These are phyloP conservation scores for Drosophila arawakana DNA, from an alignment of 1,140 invertebrate species.

Conservation along the genomic window DNA sequence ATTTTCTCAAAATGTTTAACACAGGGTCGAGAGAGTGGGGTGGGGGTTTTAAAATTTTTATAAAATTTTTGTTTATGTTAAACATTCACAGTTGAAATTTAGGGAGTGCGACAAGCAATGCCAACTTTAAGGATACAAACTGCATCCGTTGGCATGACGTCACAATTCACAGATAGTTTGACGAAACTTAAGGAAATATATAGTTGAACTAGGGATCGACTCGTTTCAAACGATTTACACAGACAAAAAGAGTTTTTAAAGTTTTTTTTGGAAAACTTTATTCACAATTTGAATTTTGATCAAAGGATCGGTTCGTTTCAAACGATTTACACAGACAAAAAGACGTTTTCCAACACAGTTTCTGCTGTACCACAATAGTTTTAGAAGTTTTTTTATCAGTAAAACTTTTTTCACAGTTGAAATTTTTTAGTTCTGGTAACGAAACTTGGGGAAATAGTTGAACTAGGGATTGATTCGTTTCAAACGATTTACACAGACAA, in stretches of 20 bases:
- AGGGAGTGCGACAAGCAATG: slow-evolving; percentile 3
- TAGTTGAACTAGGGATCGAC: slow-evolving; percentile 35
- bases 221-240: slow-evolving; percentile 33
- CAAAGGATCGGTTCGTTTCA: slow-evolving; percentile 31
- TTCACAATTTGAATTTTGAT: slow-evolving; percentile 41
- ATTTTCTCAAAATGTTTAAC: slow-evolving; percentile 72
- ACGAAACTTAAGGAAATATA: slow-evolving; percentile 60
- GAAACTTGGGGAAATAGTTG: background rate
- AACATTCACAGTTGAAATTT: slow-evolving; percentile 36
- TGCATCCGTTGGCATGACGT: background rate
- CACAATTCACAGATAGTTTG: slow-evolving; percentile 72
- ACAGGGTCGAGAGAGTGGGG: slow-evolving; percentile 24
- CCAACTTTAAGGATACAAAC: background rate
- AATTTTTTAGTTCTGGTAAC: too few species aligned
- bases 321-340: slow-evolving; percentile 14
- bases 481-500: slow-evolving; percentile 13
- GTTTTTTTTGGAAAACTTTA: slow-evolving; percentile 33
- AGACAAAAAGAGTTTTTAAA: slow-evolving; percentile 9
- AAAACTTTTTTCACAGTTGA: slow-evolving; percentile 51
- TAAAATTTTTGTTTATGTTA: slow-evolving; percentile 53
- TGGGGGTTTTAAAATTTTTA: slow-evolving; percentile 59
- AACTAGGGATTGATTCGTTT: slow-evolving; percentile 34
- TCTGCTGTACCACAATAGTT: slow-evolving; percentile 19
- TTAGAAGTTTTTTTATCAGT: slow-evolving; percentile 27
- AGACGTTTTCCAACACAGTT: slow-evolving; percentile 39